phyloP scores from a whole-genome alignment of 2,797 vertebrate genomes.

The Prunella strophiata region DNA sequence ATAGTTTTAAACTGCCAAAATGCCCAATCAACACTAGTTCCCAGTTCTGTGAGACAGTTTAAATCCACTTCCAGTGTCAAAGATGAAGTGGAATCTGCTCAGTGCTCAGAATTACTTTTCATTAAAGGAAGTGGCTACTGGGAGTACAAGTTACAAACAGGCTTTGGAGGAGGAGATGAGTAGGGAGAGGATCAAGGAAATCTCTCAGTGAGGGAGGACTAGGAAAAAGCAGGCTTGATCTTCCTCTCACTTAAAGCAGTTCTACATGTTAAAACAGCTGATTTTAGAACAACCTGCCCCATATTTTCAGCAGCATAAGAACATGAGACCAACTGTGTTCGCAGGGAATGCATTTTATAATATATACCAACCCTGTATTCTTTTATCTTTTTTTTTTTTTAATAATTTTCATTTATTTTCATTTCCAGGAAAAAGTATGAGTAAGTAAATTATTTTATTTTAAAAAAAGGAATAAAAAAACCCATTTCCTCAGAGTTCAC shows the following conservation, averaged over 20 bases:
- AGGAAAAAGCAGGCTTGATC: background rate
- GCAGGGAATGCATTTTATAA: background rate
- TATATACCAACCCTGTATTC: background rate
- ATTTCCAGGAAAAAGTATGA: background rate
- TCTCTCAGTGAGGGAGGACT: background rate
- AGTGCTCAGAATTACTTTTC: slow-evolving; percentile 29
- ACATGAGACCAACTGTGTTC: background rate
- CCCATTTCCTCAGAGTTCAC: background rate
- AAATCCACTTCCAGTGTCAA: slow-evolving; percentile 34
- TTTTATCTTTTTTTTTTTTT: background rate
- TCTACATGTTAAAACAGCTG: background rate
- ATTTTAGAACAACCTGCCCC: background rate
- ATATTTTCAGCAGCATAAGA: background rate
- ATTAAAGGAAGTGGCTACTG: slow-evolving; percentile 46
- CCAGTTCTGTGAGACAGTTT: background rate
- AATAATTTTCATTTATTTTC: background rate
- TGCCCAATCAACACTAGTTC: slow-evolving; percentile 8
- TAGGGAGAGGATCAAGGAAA: slow-evolving; percentile 3
- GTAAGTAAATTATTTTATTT: background rate
- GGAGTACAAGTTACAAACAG: background rate
- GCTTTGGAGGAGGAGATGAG: slow-evolving; percentile 15
- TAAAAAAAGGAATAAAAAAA: background rate
- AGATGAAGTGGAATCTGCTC: slow-evolving; percentile 49
- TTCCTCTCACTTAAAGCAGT: slow-evolving; percentile 7
- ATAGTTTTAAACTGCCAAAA: background rate